Conservation (phyloP, 2,888 invertebrate species). For the Oxystoma pomonae region DNA sequence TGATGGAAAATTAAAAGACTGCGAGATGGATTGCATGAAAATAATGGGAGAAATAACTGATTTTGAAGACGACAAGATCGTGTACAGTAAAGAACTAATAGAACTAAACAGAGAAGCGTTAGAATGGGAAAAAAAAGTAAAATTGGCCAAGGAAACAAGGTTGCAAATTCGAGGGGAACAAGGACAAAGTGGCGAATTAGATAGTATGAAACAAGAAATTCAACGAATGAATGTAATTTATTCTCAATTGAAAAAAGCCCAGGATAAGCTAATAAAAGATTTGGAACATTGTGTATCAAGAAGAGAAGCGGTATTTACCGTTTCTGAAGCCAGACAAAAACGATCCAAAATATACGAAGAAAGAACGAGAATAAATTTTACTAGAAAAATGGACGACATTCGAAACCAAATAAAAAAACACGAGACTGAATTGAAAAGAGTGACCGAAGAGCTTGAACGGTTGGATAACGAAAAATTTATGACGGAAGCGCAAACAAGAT, state of each 20-base stretch:
- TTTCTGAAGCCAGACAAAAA: slow-evolving; percentile 55
- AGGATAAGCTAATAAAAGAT: slow-evolving; percentile 59
- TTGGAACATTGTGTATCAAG: slow-evolving; percentile 62
- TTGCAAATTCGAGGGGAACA: slow-evolving; percentile 63
- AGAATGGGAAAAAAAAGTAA: slow-evolving; percentile 78
- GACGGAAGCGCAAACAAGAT: slow-evolving; percentile 12
- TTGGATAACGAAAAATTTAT: slow-evolving; percentile 11
- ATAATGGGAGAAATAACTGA: slow-evolving; percentile 65
- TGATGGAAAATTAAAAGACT: slow-evolving; percentile 50
- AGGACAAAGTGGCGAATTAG: slow-evolving; percentile 65
- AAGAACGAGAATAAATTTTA: slow-evolving; percentile 50
- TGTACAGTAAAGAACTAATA: slow-evolving; percentile 60
- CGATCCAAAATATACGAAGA: slow-evolving; percentile 41
- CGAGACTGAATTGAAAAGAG: slow-evolving; percentile 41
- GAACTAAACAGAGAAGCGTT: slow-evolving; percentile 63
- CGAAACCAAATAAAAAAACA: slow-evolving; percentile 55
- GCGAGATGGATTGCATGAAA: slow-evolving; percentile 63
- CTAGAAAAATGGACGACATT: slow-evolving; percentile 57
- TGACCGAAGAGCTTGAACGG: slow-evolving; percentile 13
- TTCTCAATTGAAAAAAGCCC: slow-evolving; percentile 52
- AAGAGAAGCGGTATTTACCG: slow-evolving; percentile 59
- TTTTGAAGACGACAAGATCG: slow-evolving; percentile 62
- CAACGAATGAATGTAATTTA: slow-evolving; percentile 73
- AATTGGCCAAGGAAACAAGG: slow-evolving; percentile 68
- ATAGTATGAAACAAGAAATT: slow-evolving; percentile 74